Evolutionary conservation across 2,797 vertebrate species (phyloP).

Genomic region (Botia kubotai): DNA sequence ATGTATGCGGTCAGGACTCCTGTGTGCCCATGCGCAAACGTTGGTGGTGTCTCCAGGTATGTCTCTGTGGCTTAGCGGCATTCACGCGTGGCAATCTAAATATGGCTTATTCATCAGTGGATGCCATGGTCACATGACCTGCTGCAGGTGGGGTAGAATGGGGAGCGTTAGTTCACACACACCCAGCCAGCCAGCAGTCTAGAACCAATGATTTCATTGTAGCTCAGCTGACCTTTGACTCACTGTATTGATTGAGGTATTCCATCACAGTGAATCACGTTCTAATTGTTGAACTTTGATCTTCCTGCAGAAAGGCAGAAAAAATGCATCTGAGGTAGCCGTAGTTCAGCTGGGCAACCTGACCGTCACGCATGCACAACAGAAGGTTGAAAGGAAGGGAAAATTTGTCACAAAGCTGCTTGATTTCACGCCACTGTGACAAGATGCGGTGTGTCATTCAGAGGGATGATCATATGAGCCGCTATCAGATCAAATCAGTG

Average conservation of each 20-base stretch:
- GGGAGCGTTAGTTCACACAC: conserved; percentile 17
- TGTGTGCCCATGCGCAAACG: not conserved
- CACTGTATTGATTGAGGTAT: conserved; percentile 28
- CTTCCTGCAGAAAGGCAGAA: conserved; percentile 22
- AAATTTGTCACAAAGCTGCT: conserved; percentile 44
- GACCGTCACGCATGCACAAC: not conserved
- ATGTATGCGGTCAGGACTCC: not conserved
- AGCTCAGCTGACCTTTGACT: conserved; percentile 53
- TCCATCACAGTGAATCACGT: conserved; percentile 27
- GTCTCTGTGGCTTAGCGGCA: conserved; percentile 42
- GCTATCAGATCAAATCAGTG: conserved; percentile 43
- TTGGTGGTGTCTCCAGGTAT: not conserved
- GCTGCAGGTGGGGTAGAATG: not conserved
- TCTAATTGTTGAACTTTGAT: conserved; percentile 54
- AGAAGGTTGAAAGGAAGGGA: conserved; percentile 29
- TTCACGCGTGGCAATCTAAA: conserved; percentile 54
- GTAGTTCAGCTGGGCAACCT: not conserved
- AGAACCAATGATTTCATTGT: conserved; percentile 39
- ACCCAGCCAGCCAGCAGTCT: not conserved
- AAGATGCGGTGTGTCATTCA: conserved; percentile 47
- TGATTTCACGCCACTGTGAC: conserved; percentile 44
- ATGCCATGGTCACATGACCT: conserved; percentile 58
- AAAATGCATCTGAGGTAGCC: not conserved
- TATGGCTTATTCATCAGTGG: conserved; percentile 54
- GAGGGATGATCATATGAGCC: conserved; percentile 45